Percentiles rank a stretch among this genome's conserved stretches.
Evolutionary conservation across 2,888 invertebrate genomes (phyloP).

Genomic region (Euzetes globulus): DNA sequence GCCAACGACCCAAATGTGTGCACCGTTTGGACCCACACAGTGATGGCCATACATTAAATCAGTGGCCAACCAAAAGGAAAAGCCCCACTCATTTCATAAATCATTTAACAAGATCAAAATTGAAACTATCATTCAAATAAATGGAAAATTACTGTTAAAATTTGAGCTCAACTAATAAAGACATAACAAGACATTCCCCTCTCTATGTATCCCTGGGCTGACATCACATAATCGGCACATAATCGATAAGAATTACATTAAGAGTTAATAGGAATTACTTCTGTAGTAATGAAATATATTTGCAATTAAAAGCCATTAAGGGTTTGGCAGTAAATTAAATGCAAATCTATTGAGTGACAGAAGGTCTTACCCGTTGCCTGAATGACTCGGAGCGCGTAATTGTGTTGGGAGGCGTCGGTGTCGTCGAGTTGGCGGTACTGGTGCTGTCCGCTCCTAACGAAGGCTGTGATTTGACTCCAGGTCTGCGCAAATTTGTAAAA

Average conservation of each 20-base stretch:
- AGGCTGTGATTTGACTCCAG: background rate
- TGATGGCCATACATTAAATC: background rate
- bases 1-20: constrained; percentile 18
- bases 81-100: too few relatives aligned
- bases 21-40: background rate
- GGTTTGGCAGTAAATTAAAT: background rate
- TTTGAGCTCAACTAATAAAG: too few relatives aligned
- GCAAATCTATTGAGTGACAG: background rate
- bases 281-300: background rate
- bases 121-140: too few relatives aligned
- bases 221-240: background rate
- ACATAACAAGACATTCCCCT: too few relatives aligned
- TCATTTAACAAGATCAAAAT: background rate
- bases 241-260: constrained; percentile 1
- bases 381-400: constrained; percentile 65
- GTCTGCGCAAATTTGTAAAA: background rate
- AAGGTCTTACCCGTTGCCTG: constrained; percentile 56
- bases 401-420: constrained; percentile 36
- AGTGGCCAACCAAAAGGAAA: background rate
- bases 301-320: background rate
- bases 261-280: background rate
- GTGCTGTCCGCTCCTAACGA: background rate
- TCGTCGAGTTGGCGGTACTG: background rate
- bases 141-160: too few relatives aligned
- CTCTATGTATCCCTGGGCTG: background rate